Conservation (phyloP, 2,888 invertebrate genomes). For the Pollenia amentaria region DNA sequence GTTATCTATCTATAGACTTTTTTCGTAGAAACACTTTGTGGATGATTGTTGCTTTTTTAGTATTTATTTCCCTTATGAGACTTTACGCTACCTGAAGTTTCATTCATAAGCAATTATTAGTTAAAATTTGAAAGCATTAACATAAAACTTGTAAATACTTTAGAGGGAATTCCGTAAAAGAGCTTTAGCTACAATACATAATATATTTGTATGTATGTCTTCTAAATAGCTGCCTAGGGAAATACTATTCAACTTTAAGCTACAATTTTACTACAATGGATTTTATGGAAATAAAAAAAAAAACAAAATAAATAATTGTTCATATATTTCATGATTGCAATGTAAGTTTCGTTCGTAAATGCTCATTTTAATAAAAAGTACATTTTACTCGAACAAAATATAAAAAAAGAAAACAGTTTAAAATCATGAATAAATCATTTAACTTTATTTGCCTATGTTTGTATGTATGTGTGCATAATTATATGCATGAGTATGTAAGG, state of each 20-base stretch:
- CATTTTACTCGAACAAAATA: neutral
- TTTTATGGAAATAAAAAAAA: constrained; percentile 24
- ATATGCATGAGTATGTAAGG: constrained; percentile 4
- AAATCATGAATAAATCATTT: constrained; percentile 70
- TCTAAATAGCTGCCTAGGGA: constrained; percentile 29
- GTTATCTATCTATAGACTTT: too few relatives aligned
- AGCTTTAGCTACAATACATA: neutral
- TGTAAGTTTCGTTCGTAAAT: neutral
- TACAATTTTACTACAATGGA: neutral
- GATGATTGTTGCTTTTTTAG: too few relatives aligned
- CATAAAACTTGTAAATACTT: neutral
- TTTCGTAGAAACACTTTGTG: too few relatives aligned
- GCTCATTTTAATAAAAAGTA: constrained; percentile 25
- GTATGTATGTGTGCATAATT: neutral
- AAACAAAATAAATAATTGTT: neutral
- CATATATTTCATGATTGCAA: neutral
- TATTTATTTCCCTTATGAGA: too few relatives aligned
- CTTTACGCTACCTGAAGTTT: too few relatives aligned
- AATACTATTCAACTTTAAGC: neutral
- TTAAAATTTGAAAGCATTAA: too few relatives aligned
- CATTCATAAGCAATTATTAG: too few relatives aligned
- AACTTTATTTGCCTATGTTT: constrained; percentile 18
- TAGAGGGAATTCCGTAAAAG: neutral
- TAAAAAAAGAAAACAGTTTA: constrained; percentile 65
- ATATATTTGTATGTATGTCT: neutral